Base-by-base conservation (phyloP, 2,797 vertebrate species). In the Urosaurus nigricauda region DNA sequence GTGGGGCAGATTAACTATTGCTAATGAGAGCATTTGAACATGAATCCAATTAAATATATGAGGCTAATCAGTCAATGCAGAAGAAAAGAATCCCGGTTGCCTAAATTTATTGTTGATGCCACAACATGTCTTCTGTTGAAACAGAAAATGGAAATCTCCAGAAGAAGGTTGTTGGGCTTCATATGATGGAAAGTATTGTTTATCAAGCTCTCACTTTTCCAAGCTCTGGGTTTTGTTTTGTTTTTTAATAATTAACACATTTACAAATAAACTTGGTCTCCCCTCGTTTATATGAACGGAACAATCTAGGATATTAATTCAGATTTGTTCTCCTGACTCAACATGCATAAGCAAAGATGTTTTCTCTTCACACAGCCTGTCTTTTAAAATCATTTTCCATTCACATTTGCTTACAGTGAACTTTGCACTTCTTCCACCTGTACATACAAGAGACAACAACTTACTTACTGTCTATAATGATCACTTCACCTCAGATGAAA, bases 21-120 rank as follows among this genome's bases (percentile, higher is more conserved):
- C 94, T 97, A 96, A 97, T 97, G 96, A 96, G 94, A 94, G 83
- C 89, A 94, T 96, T 94, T 96, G 95, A 94, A 94, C 92, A 93
- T 95, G 95, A 95, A 96, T 97, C 95, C 96, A 95, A 96, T 95
- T 94, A 94, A 94, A 94, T n/a, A 43, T 83, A 93, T 90, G 89
- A 93, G 91, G 93, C 90, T 96, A 94, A 97, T 96, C 94, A 96
- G 93, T 93, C 91, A 93, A 91, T 79, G 88, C 35, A 70, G 43
- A 32, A 17, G 16, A 94, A 94, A 94, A 94, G 91, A 96, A 96
- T 95, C 96, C 92, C 95, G 96, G 68, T 75, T 89, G 94, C 94
- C 92, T 87, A 94, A 90, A 80, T 89, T 87, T 95, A 91, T 47
- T 91, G 93, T 95, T 96, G 94, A 91, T 94, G 92, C n/a, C 78